A percentile compares a stretch with the other conserved stretches of the same genome.
phyloP scores from a whole-genome alignment of 2,797 vertebrate species.

The Tinamus major region DNA sequence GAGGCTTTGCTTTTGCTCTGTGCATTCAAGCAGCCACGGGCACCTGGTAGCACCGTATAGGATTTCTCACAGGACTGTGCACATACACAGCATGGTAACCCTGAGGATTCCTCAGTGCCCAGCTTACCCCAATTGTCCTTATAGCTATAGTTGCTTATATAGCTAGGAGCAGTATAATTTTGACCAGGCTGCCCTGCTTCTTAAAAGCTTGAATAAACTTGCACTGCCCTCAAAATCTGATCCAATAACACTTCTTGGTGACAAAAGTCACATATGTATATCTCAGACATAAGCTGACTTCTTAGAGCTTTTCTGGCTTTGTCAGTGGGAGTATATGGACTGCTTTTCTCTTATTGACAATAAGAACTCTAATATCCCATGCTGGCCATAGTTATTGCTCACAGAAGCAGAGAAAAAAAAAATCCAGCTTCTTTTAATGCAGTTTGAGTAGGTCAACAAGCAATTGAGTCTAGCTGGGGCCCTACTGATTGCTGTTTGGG shows the following conservation, averaged over 20 bases:
- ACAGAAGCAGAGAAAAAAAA: neutral
- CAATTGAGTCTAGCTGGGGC: neutral
- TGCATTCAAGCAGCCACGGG: neutral
- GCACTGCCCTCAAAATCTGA: neutral
- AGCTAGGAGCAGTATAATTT: neutral
- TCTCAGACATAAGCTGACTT: neutral
- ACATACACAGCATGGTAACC: no score
- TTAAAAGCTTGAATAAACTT: neutral
- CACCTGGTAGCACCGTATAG: no score
- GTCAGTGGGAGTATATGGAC: neutral
- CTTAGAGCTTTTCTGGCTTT: neutral
- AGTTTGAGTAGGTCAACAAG: neutral
- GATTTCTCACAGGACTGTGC: neutral
- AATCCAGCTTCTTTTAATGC: neutral
- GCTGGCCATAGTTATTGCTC: neutral
- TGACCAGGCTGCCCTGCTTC: neutral
- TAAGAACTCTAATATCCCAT: neutral
- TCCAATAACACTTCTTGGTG: neutral
- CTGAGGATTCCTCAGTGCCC: neutral
- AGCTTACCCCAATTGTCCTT: neutral
- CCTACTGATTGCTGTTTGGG: neutral
- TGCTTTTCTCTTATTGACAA: accelerated
- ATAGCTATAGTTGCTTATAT: neutral
- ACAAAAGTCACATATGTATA: no score
- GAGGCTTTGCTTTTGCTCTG: neutral